These are phyloP conservation scores for Tinamus major DNA, from an alignment of 2,797 vertebrate genomes.

Conservation along the genomic window DNA sequence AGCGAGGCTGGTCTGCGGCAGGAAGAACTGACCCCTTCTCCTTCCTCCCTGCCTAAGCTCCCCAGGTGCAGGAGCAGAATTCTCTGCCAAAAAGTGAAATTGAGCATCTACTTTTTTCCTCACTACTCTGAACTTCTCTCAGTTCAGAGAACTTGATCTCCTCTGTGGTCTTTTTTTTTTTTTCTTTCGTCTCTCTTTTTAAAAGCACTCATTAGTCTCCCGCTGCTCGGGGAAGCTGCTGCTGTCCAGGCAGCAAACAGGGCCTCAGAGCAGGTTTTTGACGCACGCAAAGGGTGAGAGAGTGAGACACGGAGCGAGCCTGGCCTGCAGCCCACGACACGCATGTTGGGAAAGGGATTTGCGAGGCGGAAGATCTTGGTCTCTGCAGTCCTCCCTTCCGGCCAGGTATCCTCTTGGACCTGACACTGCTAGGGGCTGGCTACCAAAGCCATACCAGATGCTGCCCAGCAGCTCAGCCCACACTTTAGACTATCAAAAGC, in stretches of 20 bases:
- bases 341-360: neutral
- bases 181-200: neutral
- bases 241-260: neutral
- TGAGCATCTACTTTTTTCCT: neutral
- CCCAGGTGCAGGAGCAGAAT: neutral
- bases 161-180: neutral
- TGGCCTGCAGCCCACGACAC: neutral
- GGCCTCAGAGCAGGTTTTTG: neutral
- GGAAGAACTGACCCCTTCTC: neutral
- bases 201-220: neutral
- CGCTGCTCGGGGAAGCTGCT: neutral
- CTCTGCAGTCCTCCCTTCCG: neutral
- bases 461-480: conserved; percentile 34
- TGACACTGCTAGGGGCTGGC: neutral
- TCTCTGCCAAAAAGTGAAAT: neutral
- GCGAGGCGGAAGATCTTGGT: neutral
- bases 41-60: rapidly evolving
- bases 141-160: neutral
- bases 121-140: neutral
- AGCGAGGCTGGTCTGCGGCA: neutral
- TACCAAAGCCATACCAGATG: neutral
- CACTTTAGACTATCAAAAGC: neutral
- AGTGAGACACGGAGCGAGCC: rapidly evolving
- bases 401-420: neutral
- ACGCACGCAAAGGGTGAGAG: neutral